Evolutionary conservation across 2,113 vertebrate species (phyloP).

Genomic region (Progne subis): DNA sequence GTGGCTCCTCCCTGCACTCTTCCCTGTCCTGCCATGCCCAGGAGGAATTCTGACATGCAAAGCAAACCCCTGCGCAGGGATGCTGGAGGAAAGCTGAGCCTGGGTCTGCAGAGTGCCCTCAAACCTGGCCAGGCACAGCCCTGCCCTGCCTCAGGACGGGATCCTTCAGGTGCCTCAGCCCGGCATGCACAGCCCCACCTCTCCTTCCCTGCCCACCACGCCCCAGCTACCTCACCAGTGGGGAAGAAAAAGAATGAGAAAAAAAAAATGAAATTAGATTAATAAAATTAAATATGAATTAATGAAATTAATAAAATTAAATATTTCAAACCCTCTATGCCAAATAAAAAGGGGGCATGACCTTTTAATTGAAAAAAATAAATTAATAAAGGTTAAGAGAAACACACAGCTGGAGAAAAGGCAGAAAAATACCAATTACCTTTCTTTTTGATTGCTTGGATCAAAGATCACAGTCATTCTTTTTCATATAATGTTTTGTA

Average conservation of each 20-base stretch:
- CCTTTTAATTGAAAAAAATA: constrained; percentile 12
- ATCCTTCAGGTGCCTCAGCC: not conserved
- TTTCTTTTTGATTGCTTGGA: constrained; percentile 83
- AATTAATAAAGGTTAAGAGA: constrained; percentile 64
- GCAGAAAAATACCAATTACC: constrained; percentile 82
- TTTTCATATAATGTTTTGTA: constrained; percentile 89
- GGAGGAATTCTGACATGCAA: not conserved
- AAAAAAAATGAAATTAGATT: not conserved
- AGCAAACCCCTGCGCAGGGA: not conserved
- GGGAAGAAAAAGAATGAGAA: not conserved
- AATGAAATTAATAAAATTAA: not conserved
- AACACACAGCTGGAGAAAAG: constrained; percentile 81
- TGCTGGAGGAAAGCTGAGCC: not conserved
- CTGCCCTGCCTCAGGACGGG: not conserved
- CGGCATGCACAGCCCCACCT: constrained; percentile 53
- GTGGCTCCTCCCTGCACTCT: not conserved
- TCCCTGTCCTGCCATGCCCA: fast-evolving
- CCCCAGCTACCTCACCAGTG: not conserved
- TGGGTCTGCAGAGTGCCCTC: not conserved
- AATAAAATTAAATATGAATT: too few relatives aligned
- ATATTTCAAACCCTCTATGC: constrained; percentile 23
- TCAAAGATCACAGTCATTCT: constrained; percentile 85
- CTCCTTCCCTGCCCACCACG: not conserved
- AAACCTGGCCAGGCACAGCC: not conserved
- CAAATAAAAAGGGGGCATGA: constrained; percentile 54